Percentiles rank a stretch among this genome's conserved stretches.
Conservation (phyloP, 1,140 invertebrate genomes). For the Drosophila teissieri region DNA sequence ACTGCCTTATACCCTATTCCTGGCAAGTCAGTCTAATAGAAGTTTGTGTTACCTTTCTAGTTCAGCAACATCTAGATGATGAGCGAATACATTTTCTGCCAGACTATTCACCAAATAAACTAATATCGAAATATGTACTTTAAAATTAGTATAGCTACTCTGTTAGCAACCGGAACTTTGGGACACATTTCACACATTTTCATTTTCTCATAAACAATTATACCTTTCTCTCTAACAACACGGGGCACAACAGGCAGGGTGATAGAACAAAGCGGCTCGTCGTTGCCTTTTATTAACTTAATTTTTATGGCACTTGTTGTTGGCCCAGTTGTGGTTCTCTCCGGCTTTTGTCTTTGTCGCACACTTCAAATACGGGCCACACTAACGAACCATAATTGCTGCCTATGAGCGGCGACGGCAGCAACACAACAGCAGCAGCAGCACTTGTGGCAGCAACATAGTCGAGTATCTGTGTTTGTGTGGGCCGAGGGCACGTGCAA, state of each 20-base stretch:
- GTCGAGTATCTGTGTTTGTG: conserved; percentile 28
- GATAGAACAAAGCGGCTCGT: conserved; percentile 72
- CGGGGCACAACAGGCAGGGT: conserved; percentile 18
- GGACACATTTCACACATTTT: background rate
- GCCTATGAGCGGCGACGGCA: conserved; percentile 63
- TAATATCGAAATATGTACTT: too few relatives aligned
- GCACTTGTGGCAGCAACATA: conserved; percentile 18
- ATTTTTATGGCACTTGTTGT: conserved; percentile 82
- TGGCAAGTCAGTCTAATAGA: too few relatives aligned
- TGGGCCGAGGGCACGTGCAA: conserved; percentile 39
- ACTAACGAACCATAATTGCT: conserved; percentile 83
- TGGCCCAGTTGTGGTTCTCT: conserved; percentile 44
- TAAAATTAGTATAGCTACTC: too few relatives aligned
- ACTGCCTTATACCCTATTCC: background rate
- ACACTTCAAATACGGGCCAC: conserved; percentile 79
- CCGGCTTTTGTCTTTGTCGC: conserved; percentile 63
- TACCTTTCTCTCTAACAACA: conserved; percentile 6
- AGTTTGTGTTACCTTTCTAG: too few relatives aligned
- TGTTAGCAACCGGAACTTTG: too few relatives aligned
- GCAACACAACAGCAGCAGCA: conserved; percentile 37
- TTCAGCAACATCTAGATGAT: too few relatives aligned
- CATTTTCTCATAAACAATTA: background rate
- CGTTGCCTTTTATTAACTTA: conserved; percentile 82
- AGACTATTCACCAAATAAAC: too few relatives aligned
- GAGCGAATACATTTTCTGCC: too few relatives aligned